phyloP scores from a whole-genome alignment of 2,797 vertebrate genomes.

The Diplodus sargus region DNA sequence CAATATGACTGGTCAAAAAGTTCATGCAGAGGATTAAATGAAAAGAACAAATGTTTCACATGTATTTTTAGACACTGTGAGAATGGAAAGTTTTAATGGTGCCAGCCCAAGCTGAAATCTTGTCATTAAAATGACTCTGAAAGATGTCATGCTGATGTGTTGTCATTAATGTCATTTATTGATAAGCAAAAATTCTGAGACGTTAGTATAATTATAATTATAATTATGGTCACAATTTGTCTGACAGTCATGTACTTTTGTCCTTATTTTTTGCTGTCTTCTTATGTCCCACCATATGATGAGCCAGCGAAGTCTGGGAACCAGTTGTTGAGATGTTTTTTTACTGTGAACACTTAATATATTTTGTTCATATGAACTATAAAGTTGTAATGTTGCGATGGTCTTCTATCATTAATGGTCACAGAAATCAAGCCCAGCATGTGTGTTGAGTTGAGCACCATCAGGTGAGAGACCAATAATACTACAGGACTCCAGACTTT shows the following conservation, averaged over 20 bases:
- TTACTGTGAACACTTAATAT: background rate
- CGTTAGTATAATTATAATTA: too few species aligned
- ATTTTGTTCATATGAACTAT: constrained; percentile 6
- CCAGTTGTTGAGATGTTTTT: background rate
- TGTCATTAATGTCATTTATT: background rate
- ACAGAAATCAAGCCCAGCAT: background rate
- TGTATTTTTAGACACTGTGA: background rate
- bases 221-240: background rate
- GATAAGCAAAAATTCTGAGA: background rate
- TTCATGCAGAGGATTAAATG: background rate
- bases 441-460: too few species aligned
- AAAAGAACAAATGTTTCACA: background rate
- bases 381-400: background rate
- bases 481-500: background rate
- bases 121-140: background rate
- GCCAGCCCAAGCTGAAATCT: background rate
- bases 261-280: background rate
- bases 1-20: background rate
- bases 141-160: background rate
- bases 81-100: background rate
- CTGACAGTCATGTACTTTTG: background rate
- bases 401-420: background rate
- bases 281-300: background rate
- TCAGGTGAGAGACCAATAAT: background rate
- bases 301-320: background rate